phyloP scores from a whole-genome alignment of 2,888 invertebrate species.

The Fissipunctia ypsillon region DNA sequence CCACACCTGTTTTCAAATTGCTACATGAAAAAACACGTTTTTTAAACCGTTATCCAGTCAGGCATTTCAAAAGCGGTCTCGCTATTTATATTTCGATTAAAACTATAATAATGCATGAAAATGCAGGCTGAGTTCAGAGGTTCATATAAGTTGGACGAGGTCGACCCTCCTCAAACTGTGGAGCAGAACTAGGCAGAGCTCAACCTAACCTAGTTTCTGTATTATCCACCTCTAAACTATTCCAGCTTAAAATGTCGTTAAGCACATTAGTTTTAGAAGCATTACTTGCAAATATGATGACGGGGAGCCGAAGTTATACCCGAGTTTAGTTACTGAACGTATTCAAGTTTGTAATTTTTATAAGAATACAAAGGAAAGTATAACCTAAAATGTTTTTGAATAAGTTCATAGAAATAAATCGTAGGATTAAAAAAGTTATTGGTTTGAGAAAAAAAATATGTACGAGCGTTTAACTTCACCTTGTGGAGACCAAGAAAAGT shows the following conservation, averaged over 20 bases:
- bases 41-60: neutral
- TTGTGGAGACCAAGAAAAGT: neutral
- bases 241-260: slow-evolving; percentile 71
- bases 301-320: slow-evolving; percentile 15
- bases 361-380: neutral
- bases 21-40: neutral
- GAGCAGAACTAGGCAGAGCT: slow-evolving; percentile 71
- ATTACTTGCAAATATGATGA: slow-evolving; percentile 54
- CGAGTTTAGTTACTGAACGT: neutral
- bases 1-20: slow-evolving; percentile 16
- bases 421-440: neutral
- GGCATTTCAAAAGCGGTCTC: slow-evolving; percentile 24
- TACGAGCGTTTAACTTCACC: too few species aligned
- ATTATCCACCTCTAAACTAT: slow-evolving; percentile 70
- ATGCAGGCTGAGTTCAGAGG: slow-evolving; percentile 69
- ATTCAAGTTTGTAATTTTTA: neutral
- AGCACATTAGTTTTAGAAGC: slow-evolving; percentile 61
- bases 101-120: slow-evolving; percentile 69
- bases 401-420: neutral
- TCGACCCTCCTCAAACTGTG: slow-evolving; percentile 78
- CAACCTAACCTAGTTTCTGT: slow-evolving; percentile 73
- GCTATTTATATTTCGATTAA: slow-evolving; percentile 56
- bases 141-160: slow-evolving; percentile 77
- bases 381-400: neutral
- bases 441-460: neutral